Conservation (phyloP, 2,888 invertebrate genomes). For the Clistopyga incitator region DNA sequence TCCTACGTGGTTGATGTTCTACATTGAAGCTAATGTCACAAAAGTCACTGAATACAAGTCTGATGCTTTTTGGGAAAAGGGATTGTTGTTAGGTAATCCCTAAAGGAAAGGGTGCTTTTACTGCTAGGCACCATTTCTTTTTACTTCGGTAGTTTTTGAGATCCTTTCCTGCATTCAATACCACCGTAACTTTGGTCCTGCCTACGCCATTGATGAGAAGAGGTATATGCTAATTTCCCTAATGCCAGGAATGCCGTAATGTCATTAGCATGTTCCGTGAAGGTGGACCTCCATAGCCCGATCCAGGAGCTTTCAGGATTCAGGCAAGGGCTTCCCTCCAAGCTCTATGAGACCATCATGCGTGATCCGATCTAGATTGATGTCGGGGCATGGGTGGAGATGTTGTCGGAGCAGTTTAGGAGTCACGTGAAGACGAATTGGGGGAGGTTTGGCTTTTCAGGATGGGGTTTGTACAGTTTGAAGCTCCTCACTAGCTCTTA, state of each 20-base stretch:
- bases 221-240: slow-evolving; percentile 71
- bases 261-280: slow-evolving; percentile 61
- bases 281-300: slow-evolving; percentile 6
- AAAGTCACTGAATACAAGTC: neutral
- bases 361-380: slow-evolving; percentile 26
- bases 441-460: neutral
- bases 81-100: neutral
- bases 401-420: neutral
- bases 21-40: neutral
- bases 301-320: slow-evolving; percentile 24
- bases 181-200: slow-evolving; percentile 32
- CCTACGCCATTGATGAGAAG: slow-evolving; percentile 53
- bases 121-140: neutral
- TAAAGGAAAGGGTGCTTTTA: neutral
- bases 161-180: slow-evolving; percentile 1
- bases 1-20: neutral
- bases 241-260: slow-evolving; percentile 69
- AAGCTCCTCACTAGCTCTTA: neutral
- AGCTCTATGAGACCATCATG: slow-evolving; percentile 19
- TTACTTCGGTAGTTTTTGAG: neutral
- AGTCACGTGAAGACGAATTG: neutral
- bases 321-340: neutral
- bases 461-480: neutral
- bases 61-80: no score
- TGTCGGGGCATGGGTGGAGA: neutral